These are phyloP conservation scores for Pithys albifrons DNA, from an alignment of 2,113 vertebrate species.

Conservation along the genomic window DNA sequence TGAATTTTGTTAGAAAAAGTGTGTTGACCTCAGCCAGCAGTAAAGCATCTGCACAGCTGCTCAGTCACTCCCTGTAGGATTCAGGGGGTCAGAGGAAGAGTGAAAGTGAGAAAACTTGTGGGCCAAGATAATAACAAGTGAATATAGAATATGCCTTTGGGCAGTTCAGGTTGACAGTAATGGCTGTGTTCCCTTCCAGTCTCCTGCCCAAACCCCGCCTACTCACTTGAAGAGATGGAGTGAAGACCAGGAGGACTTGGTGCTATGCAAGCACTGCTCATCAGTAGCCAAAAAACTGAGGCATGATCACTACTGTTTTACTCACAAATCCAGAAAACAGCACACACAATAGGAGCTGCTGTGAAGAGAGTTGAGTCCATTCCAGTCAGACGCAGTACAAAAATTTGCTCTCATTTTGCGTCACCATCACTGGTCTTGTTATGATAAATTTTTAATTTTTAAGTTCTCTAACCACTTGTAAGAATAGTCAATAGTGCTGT, in stretches of 20 bases:
- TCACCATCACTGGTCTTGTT: neutral
- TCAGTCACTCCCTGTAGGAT: neutral
- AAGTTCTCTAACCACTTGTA: neutral
- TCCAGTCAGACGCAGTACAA: neutral
- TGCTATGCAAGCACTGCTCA: neutral
- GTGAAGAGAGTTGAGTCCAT: neutral
- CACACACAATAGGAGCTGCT: neutral
- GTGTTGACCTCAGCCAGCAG: neutral
- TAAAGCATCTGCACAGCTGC: rapidly evolving
- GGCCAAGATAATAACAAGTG: neutral
- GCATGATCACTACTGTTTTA: rapidly evolving
- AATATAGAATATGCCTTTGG: neutral
- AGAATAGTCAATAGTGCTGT: neutral
- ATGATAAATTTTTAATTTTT: neutral
- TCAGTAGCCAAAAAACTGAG: neutral
- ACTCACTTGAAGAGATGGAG: neutral
- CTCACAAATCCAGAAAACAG: neutral
- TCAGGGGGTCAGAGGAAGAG: neutral
- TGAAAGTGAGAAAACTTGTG: neutral
- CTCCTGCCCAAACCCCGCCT: neutral
- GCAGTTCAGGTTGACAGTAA: neutral
- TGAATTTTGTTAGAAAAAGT: neutral
- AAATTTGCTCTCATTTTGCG: neutral
- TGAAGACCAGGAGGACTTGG: neutral
- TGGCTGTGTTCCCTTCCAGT: neutral